Conservation (phyloP, 2,888 invertebrate species). For the Acanthoscelides obtectus region DNA sequence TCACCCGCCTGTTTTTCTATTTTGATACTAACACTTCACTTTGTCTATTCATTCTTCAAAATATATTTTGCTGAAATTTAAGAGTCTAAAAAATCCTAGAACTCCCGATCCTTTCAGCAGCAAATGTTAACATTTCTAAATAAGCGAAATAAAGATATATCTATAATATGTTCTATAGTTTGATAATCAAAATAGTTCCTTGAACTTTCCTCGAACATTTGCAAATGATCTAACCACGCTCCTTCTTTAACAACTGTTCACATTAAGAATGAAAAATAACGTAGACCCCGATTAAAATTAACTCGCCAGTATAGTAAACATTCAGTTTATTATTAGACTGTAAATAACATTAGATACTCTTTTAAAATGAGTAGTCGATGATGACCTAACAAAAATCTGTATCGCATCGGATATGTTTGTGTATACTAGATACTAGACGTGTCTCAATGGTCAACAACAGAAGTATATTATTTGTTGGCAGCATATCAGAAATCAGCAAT, state of each 20-base stretch:
- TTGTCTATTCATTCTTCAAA: too few relatives aligned
- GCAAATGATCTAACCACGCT: background rate
- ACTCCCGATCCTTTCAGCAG: too few relatives aligned
- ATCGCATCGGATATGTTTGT: background rate
- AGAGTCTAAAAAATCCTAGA: too few relatives aligned
- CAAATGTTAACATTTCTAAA: too few relatives aligned
- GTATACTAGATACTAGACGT: background rate
- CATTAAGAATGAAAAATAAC: background rate
- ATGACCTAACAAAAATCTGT: background rate
- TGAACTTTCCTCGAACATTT: background rate
- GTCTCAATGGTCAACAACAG: background rate
- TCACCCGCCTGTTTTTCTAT: too few relatives aligned
- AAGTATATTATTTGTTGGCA: background rate
- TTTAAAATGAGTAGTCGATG: background rate
- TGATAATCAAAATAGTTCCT: background rate
- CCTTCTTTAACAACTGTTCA: background rate
- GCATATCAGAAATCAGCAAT: slow-evolving; percentile 4
- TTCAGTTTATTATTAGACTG: background rate
- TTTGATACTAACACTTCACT: too few relatives aligned
- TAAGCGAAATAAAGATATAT: too few relatives aligned
- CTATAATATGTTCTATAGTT: too few relatives aligned
- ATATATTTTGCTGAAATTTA: too few relatives aligned
- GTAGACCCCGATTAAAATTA: background rate
- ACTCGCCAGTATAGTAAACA: background rate
- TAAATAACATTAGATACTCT: background rate